These are phyloP conservation scores for Adelphocoris suturalis DNA, from an alignment of 2,888 invertebrate genomes.

Conservation along the genomic window DNA sequence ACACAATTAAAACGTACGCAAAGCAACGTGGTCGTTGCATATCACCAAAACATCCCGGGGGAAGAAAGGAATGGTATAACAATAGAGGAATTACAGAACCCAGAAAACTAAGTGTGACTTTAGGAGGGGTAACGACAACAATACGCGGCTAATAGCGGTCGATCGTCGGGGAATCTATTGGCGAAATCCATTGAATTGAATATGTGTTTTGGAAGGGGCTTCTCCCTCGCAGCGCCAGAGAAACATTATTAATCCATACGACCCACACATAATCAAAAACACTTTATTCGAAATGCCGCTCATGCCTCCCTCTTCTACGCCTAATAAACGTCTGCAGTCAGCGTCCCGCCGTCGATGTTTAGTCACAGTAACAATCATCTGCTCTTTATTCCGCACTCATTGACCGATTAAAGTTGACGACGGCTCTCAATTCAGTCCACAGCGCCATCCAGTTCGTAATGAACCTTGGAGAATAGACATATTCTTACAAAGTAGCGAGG, in stretches of 20 bases:
- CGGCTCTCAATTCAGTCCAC: too few species aligned
- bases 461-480: too few species aligned
- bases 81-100: slow-evolving; percentile 65
- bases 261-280: slow-evolving; percentile 59
- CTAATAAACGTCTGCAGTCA: neutral
- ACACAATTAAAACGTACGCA: neutral
- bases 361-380: slow-evolving; percentile 10
- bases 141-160: slow-evolving; percentile 61
- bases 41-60: neutral
- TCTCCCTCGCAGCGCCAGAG: neutral
- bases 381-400: neutral
- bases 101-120: slow-evolving; percentile 62
- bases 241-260: slow-evolving; percentile 49
- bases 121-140: slow-evolving; percentile 34
- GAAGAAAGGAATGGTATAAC: neutral
- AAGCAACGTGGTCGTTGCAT: neutral
- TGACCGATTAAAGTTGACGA: neutral
- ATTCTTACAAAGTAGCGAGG: too few species aligned
- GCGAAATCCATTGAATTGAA: slow-evolving; percentile 20
- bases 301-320: neutral
- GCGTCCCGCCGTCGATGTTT: neutral
- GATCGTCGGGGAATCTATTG: neutral
- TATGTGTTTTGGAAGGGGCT: slow-evolving; percentile 55
- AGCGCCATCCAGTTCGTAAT: too few species aligned
- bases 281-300: slow-evolving; percentile 9